These are phyloP conservation scores for Pantherophis vulpinus DNA, from an alignment of 2,797 vertebrate genomes.

Conservation along the genomic window DNA sequence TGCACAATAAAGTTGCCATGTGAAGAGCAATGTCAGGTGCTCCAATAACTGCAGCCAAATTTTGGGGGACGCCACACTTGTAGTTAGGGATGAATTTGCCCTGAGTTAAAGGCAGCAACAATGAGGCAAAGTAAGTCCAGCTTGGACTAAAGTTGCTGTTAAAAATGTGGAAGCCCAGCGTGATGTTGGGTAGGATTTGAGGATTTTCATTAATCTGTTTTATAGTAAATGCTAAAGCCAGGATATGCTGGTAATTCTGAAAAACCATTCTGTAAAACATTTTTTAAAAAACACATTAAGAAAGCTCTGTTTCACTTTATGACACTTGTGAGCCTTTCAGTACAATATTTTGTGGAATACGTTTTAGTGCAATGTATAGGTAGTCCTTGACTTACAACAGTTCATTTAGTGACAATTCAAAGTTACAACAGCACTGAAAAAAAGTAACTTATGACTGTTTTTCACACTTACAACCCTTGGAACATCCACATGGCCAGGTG, in stretches of 20 bases:
- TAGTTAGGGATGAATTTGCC: background rate
- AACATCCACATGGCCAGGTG: too few species aligned
- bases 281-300: too few species aligned
- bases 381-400: too few species aligned
- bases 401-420: too few species aligned
- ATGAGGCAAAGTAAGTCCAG: background rate
- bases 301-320: background rate
- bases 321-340: background rate
- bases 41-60: background rate
- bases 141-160: background rate
- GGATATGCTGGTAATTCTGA: background rate
- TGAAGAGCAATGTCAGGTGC: background rate
- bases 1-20: background rate
- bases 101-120: background rate
- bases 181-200: background rate
- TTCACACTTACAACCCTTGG: too few species aligned
- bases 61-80: background rate
- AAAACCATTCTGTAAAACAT: background rate
- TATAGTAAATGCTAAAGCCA: background rate
- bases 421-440: too few species aligned
- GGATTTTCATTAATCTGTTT: background rate
- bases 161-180: background rate
- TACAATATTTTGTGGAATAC: background rate
- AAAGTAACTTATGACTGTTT: too few species aligned
- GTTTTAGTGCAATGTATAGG: background rate